Evolutionary conservation across 2,797 vertebrate species (phyloP).

Genomic region (Crotalus adamanteus): DNA sequence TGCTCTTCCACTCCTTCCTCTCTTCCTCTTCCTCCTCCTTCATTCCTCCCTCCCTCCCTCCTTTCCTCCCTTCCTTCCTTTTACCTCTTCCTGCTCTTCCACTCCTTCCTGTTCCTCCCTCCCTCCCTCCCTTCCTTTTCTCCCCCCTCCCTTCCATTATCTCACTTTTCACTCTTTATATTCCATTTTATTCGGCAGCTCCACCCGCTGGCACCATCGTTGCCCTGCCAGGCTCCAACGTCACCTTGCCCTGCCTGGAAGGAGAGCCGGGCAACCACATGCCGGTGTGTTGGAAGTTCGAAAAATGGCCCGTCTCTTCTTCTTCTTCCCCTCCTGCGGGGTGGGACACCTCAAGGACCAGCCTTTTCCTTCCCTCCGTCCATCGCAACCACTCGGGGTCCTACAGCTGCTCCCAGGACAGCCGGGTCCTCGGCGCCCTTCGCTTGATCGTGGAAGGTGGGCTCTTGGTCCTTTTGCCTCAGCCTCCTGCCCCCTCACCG

Average conservation of each 20-base stretch:
- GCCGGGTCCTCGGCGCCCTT: constrained; percentile 56
- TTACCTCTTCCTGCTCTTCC: too few relatives aligned
- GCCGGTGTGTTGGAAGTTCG: constrained; percentile 44
- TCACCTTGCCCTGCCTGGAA: constrained; percentile 55
- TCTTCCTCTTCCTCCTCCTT: background rate
- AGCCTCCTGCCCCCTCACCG: background rate
- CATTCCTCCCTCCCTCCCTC: rapidly evolving
- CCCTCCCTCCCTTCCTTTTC: too few relatives aligned
- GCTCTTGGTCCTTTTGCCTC: background rate
- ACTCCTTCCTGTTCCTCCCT: too few relatives aligned
- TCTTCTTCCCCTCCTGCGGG: rapidly evolving
- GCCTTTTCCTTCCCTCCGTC: constrained; percentile 12
- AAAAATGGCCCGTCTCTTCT: rapidly evolving
- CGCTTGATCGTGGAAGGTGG: constrained; percentile 77
- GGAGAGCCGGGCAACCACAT: background rate
- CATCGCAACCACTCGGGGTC: constrained; percentile 69
- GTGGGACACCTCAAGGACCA: rapidly evolving
- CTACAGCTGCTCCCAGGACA: constrained; percentile 74
- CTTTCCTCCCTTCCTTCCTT: too few relatives aligned
- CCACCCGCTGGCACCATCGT: background rate
- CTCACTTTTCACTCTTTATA: background rate
- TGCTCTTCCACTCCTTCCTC: background rate
- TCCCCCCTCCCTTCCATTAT: background rate
- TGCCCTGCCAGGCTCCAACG: constrained; percentile 27
- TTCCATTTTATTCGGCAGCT: background rate